These are phyloP conservation scores for Psittacula derbiana DNA, from an alignment of 2,797 vertebrate genomes.

Conservation along the genomic window DNA sequence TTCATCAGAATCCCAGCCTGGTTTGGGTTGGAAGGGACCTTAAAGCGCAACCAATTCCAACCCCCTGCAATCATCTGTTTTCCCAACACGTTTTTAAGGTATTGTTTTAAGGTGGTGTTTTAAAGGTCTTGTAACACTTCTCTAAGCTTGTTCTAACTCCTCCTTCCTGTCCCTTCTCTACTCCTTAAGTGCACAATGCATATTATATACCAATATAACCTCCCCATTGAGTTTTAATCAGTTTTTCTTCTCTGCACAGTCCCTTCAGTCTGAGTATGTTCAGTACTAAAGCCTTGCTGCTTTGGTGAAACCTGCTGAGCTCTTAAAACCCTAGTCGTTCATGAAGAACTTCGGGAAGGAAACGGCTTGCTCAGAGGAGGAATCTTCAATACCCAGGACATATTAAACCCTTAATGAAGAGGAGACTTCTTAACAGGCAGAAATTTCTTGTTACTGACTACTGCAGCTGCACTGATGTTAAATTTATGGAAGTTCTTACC, in stretches of 20 bases:
- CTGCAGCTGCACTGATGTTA: conserved; percentile 71
- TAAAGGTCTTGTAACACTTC: not conserved
- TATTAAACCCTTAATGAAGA: conserved; percentile 32
- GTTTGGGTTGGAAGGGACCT: not conserved
- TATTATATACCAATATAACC: not conserved
- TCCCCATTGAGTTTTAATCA: conserved; percentile 55
- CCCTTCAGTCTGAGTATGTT: conserved; percentile 91
- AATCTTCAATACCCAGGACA: conserved; percentile 34
- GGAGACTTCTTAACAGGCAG: conserved; percentile 45
- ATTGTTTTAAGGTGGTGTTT: not conserved
- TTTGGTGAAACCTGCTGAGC: conserved; percentile 66
- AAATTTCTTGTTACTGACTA: conserved; percentile 57
- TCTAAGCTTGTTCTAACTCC: not conserved
- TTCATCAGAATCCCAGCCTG: not conserved
- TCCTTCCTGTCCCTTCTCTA: not conserved
- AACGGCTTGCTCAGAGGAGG: conserved; percentile 8
- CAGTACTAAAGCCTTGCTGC: conserved; percentile 84
- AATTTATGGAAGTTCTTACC: conserved; percentile 51
- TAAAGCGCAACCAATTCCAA: not conserved
- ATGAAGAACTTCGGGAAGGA: conserved; percentile 15
- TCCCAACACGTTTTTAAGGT: not conserved
- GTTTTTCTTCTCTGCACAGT: conserved; percentile 81
- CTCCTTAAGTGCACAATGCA: not conserved
- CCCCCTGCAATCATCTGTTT: not conserved
- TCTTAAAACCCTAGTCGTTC: conserved; percentile 23